These are phyloP conservation scores for Rambutsinella grinnellia DNA, from an alignment of 2,888 invertebrate genomes.

Conservation along the genomic window DNA sequence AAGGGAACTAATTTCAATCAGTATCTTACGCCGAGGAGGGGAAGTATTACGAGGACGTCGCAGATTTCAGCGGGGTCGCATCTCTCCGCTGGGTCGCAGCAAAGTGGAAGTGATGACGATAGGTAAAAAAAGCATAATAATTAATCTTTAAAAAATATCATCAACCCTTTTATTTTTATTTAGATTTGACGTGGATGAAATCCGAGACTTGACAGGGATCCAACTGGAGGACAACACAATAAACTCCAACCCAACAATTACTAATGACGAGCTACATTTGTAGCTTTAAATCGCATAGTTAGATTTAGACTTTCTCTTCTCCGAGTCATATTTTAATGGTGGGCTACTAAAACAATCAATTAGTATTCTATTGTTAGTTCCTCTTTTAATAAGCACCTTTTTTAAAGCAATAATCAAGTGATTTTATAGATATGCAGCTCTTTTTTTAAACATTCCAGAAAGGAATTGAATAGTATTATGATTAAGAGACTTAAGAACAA, in stretches of 20 bases:
- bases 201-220: slow-evolving; percentile 86
- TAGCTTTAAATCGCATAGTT: slow-evolving; percentile 38
- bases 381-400: too few relatives aligned
- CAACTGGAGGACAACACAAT: slow-evolving; percentile 73
- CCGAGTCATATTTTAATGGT: not conserved
- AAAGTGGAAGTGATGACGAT: slow-evolving; percentile 70
- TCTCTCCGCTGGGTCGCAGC: slow-evolving; percentile 77
- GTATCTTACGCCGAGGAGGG: slow-evolving; percentile 78
- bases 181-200: slow-evolving; percentile 85
- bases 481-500: too few relatives aligned
- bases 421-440: too few relatives aligned
- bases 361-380: too few relatives aligned
- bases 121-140: slow-evolving; percentile 57
- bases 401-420: too few relatives aligned
- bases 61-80: slow-evolving; percentile 81
- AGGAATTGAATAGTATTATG: too few relatives aligned
- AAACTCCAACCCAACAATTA: slow-evolving; percentile 56
- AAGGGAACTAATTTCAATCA: slow-evolving; percentile 90
- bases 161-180: not conserved
- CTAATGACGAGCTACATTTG: slow-evolving; percentile 65
- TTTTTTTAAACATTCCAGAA: too few relatives aligned
- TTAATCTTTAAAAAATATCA: not conserved
- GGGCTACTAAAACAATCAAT: too few relatives aligned
- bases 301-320: slow-evolving; percentile 3
- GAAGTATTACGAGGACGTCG: slow-evolving; percentile 82